A percentile compares a stretch with the other conserved stretches of the same genome.
Evolutionary conservation across 2,888 invertebrate genomes (phyloP).

Genomic region (Troides oblongomaculatus): DNA sequence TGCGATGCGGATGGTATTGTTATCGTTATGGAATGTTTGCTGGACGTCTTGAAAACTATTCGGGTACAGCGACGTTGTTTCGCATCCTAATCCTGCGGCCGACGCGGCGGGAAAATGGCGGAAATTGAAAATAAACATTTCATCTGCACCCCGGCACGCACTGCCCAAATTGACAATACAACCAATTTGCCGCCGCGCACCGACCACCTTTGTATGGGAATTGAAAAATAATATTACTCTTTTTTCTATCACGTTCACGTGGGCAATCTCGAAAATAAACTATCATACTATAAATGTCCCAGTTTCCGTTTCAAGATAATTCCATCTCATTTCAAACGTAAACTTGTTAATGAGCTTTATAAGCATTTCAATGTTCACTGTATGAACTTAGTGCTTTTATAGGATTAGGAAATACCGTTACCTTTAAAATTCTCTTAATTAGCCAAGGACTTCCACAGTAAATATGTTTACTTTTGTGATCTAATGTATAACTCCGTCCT

Average conservation of each 20-base stretch:
- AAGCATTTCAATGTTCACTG: too few relatives aligned
- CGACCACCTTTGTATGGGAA: conserved; percentile 79
- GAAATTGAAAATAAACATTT: conserved; percentile 81
- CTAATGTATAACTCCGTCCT: too few relatives aligned
- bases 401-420: too few relatives aligned
- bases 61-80: conserved; percentile 53
- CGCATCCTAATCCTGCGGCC: conserved; percentile 71
- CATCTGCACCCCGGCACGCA: conserved; percentile 77
- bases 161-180: conserved; percentile 80
- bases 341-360: neutral
- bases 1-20: neutral
- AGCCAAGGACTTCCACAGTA: too few relatives aligned
- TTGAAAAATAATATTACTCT: conserved; percentile 80
- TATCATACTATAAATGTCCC: conserved; percentile 47
- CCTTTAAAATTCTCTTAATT: too few relatives aligned
- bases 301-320: conserved; percentile 23
- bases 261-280: conserved; percentile 74
- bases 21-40: neutral
- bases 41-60: conserved; percentile 34
- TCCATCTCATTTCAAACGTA: neutral
- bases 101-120: conserved; percentile 72
- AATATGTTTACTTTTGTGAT: too few relatives aligned
- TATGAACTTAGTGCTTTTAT: too few relatives aligned
- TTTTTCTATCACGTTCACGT: conserved; percentile 65
- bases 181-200: conserved; percentile 76